These are phyloP conservation scores for Acrocephalus arundinaceus DNA, from an alignment of 2,113 vertebrate genomes.

Conservation along the genomic window DNA sequence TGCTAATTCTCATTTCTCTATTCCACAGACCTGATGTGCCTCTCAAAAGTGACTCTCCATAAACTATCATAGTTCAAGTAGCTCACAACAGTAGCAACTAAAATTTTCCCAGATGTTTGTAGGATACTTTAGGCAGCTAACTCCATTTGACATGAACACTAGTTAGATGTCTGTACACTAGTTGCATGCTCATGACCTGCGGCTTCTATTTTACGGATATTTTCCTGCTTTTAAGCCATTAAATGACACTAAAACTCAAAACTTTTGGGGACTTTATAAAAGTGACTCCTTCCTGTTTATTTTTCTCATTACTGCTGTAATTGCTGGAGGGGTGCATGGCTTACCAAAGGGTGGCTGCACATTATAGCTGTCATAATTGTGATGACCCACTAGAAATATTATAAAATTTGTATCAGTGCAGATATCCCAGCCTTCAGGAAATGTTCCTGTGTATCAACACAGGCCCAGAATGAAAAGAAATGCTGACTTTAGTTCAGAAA, in stretches of 20 bases:
- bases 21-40: neutral
- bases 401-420: neutral
- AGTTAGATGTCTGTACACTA: neutral
- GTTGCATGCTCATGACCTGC: neutral
- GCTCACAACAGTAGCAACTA: neutral
- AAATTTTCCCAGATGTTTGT: neutral
- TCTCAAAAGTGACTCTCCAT: neutral
- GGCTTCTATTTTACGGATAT: neutral
- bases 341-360: neutral
- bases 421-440: neutral
- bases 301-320: neutral
- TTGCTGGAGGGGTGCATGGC: neutral
- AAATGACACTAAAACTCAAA: neutral
- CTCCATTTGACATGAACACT: neutral
- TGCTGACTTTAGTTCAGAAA: neutral
- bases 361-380: neutral
- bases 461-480: neutral
- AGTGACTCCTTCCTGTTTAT: neutral
- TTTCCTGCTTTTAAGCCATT: neutral
- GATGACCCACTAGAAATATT: neutral
- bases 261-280: neutral
- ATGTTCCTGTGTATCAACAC: neutral
- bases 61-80: neutral
- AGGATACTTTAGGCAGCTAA: neutral
- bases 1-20: neutral